These are phyloP conservation scores for Napeogenes inachia DNA, from an alignment of 2,888 invertebrate genomes.

Conservation along the genomic window DNA sequence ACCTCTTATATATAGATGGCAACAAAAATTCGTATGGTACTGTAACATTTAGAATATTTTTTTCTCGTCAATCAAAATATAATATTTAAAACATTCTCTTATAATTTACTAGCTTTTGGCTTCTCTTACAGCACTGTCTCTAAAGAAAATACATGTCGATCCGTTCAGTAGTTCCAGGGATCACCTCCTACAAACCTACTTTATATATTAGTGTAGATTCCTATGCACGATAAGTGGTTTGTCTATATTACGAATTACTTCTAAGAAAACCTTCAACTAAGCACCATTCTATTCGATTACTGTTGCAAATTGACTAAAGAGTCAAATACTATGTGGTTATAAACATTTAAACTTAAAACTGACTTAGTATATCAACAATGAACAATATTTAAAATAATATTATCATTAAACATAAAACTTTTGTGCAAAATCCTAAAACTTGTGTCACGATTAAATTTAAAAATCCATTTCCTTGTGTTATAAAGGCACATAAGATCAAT, in stretches of 20 bases:
- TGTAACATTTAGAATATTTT: slow-evolving; percentile 46
- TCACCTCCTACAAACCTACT: background rate
- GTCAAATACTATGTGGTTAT: slow-evolving; percentile 65
- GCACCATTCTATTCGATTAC: slow-evolving; percentile 77
- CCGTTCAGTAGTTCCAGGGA: background rate
- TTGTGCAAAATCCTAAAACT: slow-evolving; percentile 64
- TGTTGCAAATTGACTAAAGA: slow-evolving; percentile 65
- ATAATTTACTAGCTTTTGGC: slow-evolving; percentile 1
- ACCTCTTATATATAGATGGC: slow-evolving; percentile 38
- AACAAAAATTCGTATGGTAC: slow-evolving; percentile 41
- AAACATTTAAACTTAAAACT: slow-evolving; percentile 63
- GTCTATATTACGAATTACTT: slow-evolving; percentile 60
- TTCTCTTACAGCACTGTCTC: no score
- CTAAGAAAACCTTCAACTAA: slow-evolving; percentile 69
- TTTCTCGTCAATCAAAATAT: slow-evolving; percentile 49
- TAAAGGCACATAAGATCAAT: slow-evolving; percentile 74
- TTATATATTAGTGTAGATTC: slow-evolving; percentile 24
- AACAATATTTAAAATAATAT: slow-evolving; percentile 47
- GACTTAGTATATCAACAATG: slow-evolving; percentile 56
- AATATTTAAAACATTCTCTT: slow-evolving; percentile 31
- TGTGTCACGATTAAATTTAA: slow-evolving; percentile 43
- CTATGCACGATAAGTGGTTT: slow-evolving; percentile 48
- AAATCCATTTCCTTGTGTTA: slow-evolving; percentile 67
- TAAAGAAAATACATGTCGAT: background rate
- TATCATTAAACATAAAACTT: slow-evolving; percentile 58